Evolutionary conservation across 2,888 invertebrate species (phyloP).

Genomic region (Campaea margaritaria): DNA sequence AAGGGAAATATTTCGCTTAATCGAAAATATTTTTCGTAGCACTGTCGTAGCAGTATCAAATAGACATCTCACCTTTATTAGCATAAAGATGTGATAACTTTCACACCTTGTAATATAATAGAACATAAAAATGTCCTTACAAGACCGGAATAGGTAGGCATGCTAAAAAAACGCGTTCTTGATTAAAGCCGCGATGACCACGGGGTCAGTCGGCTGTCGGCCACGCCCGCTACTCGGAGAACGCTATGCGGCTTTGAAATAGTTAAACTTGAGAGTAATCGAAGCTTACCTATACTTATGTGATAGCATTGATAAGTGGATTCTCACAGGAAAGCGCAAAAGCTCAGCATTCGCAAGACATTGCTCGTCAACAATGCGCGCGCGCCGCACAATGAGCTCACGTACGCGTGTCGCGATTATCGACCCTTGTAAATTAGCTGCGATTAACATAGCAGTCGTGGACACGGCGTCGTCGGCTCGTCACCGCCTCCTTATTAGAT

Average conservation of each 20-base stretch:
- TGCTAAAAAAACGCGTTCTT: conserved; percentile 54
- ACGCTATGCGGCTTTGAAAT: conserved; percentile 54
- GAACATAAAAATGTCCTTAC: conserved; percentile 42
- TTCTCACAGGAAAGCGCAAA: conserved; percentile 63
- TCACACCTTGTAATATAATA: conserved; percentile 37
- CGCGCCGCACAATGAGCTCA: conserved; percentile 75
- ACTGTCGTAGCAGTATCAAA: conserved; percentile 28
- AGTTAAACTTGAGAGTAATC: conserved; percentile 53
- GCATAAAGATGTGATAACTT: conserved; percentile 8
- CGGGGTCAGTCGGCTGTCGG: conserved; percentile 60
- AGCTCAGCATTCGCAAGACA: conserved; percentile 48
- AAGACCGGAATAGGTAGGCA: conserved; percentile 49
- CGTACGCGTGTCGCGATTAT: conserved; percentile 82
- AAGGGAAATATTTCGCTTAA: conserved; percentile 5
- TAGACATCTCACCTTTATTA: not conserved
- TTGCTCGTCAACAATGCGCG: conserved; percentile 47
- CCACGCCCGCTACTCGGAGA: conserved; percentile 50
- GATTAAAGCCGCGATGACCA: conserved; percentile 66
- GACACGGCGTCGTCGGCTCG: conserved; percentile 67
- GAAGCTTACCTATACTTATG: conserved; percentile 42
- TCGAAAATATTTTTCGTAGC: conserved; percentile 23
- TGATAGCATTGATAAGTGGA: conserved; percentile 58
- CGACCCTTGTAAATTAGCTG: conserved; percentile 79
- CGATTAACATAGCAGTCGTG: conserved; percentile 81
- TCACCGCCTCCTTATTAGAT: conserved; percentile 71